A percentile compares a stretch with the other conserved stretches of the same genome.
phyloP scores from a whole-genome alignment of 1,140 invertebrate genomes.

The Eufriesea mexicana region DNA sequence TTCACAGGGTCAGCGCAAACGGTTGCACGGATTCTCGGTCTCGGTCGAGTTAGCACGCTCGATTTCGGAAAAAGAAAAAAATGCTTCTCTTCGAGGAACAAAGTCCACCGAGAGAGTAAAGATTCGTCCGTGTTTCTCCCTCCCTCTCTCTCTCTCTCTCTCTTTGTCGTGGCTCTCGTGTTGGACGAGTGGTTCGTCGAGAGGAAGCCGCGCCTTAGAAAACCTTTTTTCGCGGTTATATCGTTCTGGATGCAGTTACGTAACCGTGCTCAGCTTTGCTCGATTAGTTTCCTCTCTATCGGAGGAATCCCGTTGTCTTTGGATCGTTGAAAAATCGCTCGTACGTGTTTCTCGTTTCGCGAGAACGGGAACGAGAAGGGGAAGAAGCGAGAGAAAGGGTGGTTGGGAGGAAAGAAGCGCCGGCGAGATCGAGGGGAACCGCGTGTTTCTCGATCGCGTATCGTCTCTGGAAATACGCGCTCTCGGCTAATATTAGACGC shows the following conservation, averaged over 20 bases:
- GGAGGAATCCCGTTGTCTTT: not conserved
- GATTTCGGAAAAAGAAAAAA: not conserved
- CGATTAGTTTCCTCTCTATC: conserved; percentile 4
- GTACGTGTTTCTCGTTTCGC: not conserved
- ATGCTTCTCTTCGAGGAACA: not conserved
- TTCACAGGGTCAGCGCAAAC: not conserved
- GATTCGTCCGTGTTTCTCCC: not conserved
- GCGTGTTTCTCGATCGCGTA: too few relatives aligned
- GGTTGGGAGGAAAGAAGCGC: too few relatives aligned
- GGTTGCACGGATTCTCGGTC: not conserved
- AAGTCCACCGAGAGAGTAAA: not conserved
- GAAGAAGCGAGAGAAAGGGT: not conserved
- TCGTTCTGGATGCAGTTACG: conserved; percentile 25
- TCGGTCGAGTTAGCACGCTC: not conserved
- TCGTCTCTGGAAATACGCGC: not conserved
- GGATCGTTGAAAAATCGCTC: not conserved
- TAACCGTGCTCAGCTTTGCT: conserved; percentile 4
- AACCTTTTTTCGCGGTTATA: conserved; percentile 20
- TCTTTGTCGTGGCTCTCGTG: not conserved
- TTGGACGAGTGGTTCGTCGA: not conserved
- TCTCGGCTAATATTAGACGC: not conserved
- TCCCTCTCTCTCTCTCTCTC: not conserved
- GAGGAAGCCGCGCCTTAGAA: conserved; percentile 20
- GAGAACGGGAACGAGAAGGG: not conserved
- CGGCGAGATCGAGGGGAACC: too few relatives aligned